Conservation (phyloP, 2,888 invertebrate genomes). For the Agrochola lota region DNA sequence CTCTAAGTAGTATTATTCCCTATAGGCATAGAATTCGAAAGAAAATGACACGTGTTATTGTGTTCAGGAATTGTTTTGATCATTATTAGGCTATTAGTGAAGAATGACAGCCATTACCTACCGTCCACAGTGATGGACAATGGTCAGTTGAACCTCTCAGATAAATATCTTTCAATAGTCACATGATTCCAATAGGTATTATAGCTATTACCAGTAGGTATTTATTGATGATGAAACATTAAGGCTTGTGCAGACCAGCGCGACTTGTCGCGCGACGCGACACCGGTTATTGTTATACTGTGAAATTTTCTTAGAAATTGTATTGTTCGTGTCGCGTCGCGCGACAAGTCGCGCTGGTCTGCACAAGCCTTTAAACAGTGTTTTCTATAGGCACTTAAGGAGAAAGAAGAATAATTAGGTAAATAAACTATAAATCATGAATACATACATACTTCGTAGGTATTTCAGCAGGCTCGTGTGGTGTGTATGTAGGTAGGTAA, state of each 20-base stretch:
- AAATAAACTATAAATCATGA: neutral
- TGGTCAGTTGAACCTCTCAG: slow-evolving; percentile 20
- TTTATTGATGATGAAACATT: slow-evolving; percentile 23
- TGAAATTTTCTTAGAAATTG: no score
- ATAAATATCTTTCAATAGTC: slow-evolving; percentile 39
- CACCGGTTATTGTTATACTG: no score
- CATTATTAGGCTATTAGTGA: slow-evolving; percentile 27
- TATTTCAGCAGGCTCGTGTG: neutral
- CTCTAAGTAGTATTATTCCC: neutral
- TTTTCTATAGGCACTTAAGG: neutral
- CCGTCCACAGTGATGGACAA: slow-evolving; percentile 24
- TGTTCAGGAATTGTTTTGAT: slow-evolving; percentile 40
- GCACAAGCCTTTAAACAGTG: neutral
- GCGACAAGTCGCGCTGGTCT: no score
- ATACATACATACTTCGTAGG: neutral
- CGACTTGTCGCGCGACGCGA: no score
- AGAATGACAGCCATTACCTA: slow-evolving; percentile 30
- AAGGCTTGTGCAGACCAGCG: no score
- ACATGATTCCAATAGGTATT: slow-evolving; percentile 39
- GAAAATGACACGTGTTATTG: slow-evolving; percentile 15
- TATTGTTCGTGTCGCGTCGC: no score
- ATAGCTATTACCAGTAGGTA: slow-evolving; percentile 4
- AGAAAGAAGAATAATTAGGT: neutral
- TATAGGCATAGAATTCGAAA: neutral
- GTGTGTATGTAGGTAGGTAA: neutral